A percentile compares a stretch with the other conserved stretches of the same genome.
These are phyloP conservation scores for Acipenser transmontanus DNA, from an alignment of 2,797 vertebrate genomes.

Conservation along the genomic window DNA sequence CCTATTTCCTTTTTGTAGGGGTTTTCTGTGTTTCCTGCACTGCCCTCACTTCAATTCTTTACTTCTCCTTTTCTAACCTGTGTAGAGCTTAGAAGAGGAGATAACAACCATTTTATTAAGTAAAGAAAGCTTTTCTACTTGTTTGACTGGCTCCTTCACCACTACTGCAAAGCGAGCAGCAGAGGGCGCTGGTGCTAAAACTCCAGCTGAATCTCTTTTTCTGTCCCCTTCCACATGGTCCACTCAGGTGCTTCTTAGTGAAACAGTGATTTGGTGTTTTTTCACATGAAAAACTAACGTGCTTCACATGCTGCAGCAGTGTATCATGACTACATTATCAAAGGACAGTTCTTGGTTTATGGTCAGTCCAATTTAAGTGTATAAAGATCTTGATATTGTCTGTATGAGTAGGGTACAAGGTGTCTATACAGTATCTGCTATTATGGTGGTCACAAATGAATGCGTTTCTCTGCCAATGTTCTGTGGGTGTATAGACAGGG, in stretches of 20 bases:
- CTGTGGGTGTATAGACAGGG: no score
- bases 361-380: slow-evolving; percentile 15
- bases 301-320: slow-evolving; percentile 10
- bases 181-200: slow-evolving; percentile 58
- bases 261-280: slow-evolving; percentile 3
- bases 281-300: slow-evolving; percentile 8
- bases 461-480: no score
- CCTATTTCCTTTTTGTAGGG: not conserved
- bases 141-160: slow-evolving; percentile 52
- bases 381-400: no score
- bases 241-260: slow-evolving; percentile 67
- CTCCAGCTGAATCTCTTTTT: slow-evolving; percentile 45
- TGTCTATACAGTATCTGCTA: no score
- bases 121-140: slow-evolving; percentile 58
- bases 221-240: slow-evolving; percentile 41
- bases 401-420: no score
- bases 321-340: not conserved
- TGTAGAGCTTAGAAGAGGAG: slow-evolving; percentile 89
- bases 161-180: slow-evolving; percentile 49
- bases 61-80: slow-evolving; percentile 54
- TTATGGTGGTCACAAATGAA: no score
- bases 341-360: slow-evolving; percentile 19
- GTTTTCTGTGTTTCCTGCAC: not conserved
- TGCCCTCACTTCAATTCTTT: slow-evolving; percentile 43
- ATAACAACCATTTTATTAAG: slow-evolving; percentile 82